Percentiles rank a stretch among this genome's conserved stretches.
phyloP scores from a whole-genome alignment of 2,888 invertebrate species.

The Pecten maximus region DNA sequence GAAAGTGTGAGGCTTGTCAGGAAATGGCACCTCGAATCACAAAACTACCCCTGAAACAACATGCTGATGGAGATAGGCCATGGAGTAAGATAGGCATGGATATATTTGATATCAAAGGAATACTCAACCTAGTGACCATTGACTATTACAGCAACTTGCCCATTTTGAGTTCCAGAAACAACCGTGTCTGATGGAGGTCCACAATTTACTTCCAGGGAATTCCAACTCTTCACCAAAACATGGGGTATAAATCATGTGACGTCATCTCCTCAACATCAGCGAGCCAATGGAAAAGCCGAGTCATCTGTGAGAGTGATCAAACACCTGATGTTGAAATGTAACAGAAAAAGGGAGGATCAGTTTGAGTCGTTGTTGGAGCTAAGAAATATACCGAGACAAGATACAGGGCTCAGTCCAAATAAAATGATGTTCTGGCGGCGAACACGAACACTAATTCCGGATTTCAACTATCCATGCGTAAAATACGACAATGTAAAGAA shows the following conservation, averaged over 20 bases:
- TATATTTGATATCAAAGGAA: slow-evolving; percentile 42
- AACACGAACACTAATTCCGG: slow-evolving; percentile 39
- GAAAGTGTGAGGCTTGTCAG: slow-evolving; percentile 42
- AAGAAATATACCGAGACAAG: slow-evolving; percentile 53
- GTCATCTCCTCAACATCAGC: slow-evolving; percentile 56
- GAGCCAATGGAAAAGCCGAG: slow-evolving; percentile 54
- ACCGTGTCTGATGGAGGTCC: slow-evolving; percentile 46
- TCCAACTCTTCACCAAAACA: slow-evolving; percentile 43
- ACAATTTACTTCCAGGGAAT: slow-evolving; percentile 50
- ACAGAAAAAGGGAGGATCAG: slow-evolving; percentile 36
- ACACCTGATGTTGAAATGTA: slow-evolving; percentile 48
- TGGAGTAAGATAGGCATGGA: slow-evolving; percentile 47
- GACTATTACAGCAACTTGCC: slow-evolving; percentile 42
- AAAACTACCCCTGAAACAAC: slow-evolving; percentile 38
- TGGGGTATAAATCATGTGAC: slow-evolving; percentile 55
- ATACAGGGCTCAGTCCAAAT: slow-evolving; percentile 50
- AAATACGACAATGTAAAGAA: not conserved
- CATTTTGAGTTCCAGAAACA: slow-evolving; percentile 33
- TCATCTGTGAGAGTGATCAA: slow-evolving; percentile 53
- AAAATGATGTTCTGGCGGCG: slow-evolving; percentile 53
- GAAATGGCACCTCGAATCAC: slow-evolving; percentile 30
- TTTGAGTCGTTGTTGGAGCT: slow-evolving; percentile 47
- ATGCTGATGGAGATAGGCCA: slow-evolving; percentile 30
- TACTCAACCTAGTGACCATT: slow-evolving; percentile 38
- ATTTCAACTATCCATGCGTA: not conserved